Evolutionary conservation across 2,113 vertebrate genomes (phyloP).

Genomic region (Alosa alosa): DNA sequence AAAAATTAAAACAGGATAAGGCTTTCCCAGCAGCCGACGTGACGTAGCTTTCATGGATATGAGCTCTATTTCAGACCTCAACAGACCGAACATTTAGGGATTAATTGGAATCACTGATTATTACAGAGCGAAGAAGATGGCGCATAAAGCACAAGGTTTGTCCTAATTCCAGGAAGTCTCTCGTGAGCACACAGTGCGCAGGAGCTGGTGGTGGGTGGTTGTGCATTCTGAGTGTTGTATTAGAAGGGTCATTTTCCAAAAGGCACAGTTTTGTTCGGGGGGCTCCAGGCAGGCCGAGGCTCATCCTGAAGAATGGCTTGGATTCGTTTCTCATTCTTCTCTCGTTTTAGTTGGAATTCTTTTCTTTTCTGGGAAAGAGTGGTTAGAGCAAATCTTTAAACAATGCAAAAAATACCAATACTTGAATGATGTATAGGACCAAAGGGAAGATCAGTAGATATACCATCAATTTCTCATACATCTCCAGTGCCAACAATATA

Average conservation of each 20-base stretch:
- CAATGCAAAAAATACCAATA: background rate
- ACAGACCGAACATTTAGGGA: background rate
- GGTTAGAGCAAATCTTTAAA: background rate
- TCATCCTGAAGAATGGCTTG: constrained; percentile 65
- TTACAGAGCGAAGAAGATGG: background rate
- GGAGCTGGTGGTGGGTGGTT: background rate
- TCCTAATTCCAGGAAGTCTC: background rate
- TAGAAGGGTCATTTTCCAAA: constrained; percentile 64
- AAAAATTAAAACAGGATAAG: background rate
- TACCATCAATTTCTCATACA: constrained; percentile 92
- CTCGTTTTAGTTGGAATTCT: constrained; percentile 73
- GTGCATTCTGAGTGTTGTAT: background rate
- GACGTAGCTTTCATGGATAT: background rate
- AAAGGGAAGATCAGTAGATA: constrained; percentile 38
- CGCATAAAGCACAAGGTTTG: background rate
- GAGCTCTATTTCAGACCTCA: background rate
- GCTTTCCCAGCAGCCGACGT: background rate
- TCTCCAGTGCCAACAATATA: constrained; percentile 73
- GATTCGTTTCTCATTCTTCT: constrained; percentile 71
- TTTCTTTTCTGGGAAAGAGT: constrained; percentile 76
- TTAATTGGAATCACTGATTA: background rate
- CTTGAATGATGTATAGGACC: background rate
- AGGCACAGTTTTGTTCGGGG: constrained; percentile 82
- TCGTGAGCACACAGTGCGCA: background rate
- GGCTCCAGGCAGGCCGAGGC: constrained; percentile 81